Evolutionary conservation across 2,888 invertebrate genomes (phyloP).

Genomic region (Laspeyria flexula): DNA sequence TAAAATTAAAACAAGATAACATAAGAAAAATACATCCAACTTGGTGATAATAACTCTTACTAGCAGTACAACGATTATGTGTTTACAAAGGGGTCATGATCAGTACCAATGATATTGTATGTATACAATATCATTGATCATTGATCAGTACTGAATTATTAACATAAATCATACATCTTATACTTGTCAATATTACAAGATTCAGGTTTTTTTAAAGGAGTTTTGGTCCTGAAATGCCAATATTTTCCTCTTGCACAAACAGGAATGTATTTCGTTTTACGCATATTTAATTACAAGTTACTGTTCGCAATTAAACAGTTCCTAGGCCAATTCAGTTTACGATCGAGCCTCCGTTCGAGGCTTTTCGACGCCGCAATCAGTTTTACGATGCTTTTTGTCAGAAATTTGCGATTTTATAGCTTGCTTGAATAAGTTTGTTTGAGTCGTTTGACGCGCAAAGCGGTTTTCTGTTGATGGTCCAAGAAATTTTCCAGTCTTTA

Average conservation of each 20-base stretch:
- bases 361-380: constrained; percentile 72
- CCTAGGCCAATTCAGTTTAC: constrained; percentile 76
- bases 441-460: constrained; percentile 24
- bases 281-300: constrained; percentile 66
- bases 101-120: too few species aligned
- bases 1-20: too few species aligned
- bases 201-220: too few species aligned
- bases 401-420: constrained; percentile 67
- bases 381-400: constrained; percentile 74
- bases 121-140: too few species aligned
- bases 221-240: constrained; percentile 8
- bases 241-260: constrained; percentile 40
- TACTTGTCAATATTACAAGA: too few species aligned
- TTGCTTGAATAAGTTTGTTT: constrained; percentile 45
- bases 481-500: constrained; percentile 13
- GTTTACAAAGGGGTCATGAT: too few species aligned
- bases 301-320: constrained; percentile 73
- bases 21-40: too few species aligned
- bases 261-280: constrained; percentile 55
- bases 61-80: too few species aligned
- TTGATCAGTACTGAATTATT: too few species aligned
- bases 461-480: constrained; percentile 18
- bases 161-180: too few species aligned
- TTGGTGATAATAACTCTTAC: too few species aligned
- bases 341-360: constrained; percentile 63